Percentiles rank a stretch among this genome's conserved stretches.
These are phyloP conservation scores for Siderastrea radians DNA, from an alignment of 92 coral and sea anemone species.

Conservation along the genomic window DNA sequence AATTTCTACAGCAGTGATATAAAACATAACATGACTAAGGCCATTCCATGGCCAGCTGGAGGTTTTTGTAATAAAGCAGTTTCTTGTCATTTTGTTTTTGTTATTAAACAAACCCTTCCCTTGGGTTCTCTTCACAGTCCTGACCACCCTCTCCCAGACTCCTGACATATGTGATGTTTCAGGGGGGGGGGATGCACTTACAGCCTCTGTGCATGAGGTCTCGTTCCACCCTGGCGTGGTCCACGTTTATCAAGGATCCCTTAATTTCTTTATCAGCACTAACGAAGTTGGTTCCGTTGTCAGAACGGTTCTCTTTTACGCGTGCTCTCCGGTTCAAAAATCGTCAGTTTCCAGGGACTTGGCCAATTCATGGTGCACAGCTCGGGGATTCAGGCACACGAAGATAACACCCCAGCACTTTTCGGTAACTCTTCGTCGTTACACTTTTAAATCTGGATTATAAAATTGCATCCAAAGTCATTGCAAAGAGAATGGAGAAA, in stretches of 20 bases:
- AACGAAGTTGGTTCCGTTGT: constrained; percentile 71
- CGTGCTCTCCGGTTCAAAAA: constrained; percentile 55
- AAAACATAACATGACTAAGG: too few relatives aligned
- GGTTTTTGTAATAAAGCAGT: too few relatives aligned
- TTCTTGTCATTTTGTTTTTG: too few relatives aligned
- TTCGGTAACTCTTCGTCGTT: constrained; percentile 56
- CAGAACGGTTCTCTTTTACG: constrained; percentile 54
- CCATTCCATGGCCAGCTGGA: too few relatives aligned
- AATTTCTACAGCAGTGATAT: too few relatives aligned
- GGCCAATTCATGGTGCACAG: constrained; percentile 66
- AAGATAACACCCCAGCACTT: constrained; percentile 68
- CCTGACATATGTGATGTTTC: constrained; percentile 74
- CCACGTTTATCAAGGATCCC: constrained; percentile 30
- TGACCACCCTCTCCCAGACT: constrained; percentile 76
- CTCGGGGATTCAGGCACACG: constrained; percentile 60
- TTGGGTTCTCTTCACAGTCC: constrained; percentile 58
- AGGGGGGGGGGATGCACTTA: constrained; percentile 72
- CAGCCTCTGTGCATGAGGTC: constrained; percentile 56
- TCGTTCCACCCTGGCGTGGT: constrained; percentile 26
- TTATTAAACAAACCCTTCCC: too few relatives aligned
- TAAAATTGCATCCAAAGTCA: too few relatives aligned
- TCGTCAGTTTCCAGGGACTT: constrained; percentile 62
- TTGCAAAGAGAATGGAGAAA: too few relatives aligned
- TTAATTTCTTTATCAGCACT: constrained; percentile 55
- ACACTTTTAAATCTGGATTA: too few relatives aligned